Evolutionary conservation across 1,140 invertebrate species (phyloP), one percentile per base, ranked within the genome.

Genomic region (Drosophila sulfurigaster): DNA sequence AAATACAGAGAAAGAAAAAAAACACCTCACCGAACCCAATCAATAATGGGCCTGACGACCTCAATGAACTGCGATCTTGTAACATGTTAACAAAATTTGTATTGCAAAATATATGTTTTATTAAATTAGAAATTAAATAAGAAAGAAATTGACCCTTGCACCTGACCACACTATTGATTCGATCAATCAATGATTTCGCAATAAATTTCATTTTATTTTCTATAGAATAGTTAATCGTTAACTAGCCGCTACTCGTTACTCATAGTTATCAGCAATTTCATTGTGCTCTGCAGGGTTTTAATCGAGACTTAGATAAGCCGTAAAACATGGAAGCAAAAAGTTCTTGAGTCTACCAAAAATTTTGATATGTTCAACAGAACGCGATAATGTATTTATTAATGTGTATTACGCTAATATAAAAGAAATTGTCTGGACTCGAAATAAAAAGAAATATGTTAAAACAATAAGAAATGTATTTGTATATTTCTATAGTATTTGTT

Each of bases 101-200:
- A 32, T 32, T 49, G 46, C 11, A 25, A 45, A 46, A 54, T 48
- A 38, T 32, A 6, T 3, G 35, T 1, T 38, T 10, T 10, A 38
- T 38, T 38, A 38, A 10, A 38, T 38, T 38, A 8, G 35, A 38
- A 10, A 38, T 38, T 38, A 8, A 38, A 38, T 38, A 10, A 8
- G 10, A 10, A 10, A 16, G 43, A 52, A 41, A 48, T 52, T 72
- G 59, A 76, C 20, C 56, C 7, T 62, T 54, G 56, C 49, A 46
- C 46, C 16, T 41, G 13, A 10, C 1, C 20, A 25, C 11, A 54
- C 32, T 11, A 38, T 72, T 83, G 49, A 81, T 83, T 85, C 49
- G 57, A 13, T 65, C 82, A 85, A 85, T 83, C 70, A 75, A 66
- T 41, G 41, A 38, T 58, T 45, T 75, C 58, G 74, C 71, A 64